phyloP scores from a whole-genome alignment of 2,888 invertebrate genomes.

The Piscicola geometra region DNA sequence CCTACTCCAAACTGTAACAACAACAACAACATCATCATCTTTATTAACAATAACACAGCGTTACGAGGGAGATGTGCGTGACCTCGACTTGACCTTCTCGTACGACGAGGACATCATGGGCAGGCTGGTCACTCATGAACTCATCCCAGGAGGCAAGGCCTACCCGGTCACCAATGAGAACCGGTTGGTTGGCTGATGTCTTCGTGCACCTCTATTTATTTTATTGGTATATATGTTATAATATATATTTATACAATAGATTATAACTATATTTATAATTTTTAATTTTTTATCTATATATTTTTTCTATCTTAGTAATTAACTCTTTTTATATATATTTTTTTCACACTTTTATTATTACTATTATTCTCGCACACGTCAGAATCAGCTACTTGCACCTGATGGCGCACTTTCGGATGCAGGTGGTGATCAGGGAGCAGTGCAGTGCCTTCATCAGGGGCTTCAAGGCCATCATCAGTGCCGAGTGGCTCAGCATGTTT shows the following conservation, averaged over 20 bases:
- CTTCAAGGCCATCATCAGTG: conserved; percentile 87
- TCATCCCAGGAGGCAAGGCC: conserved; percentile 88
- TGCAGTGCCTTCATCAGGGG: conserved; percentile 92
- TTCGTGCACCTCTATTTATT: neutral
- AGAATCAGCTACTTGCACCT: conserved; percentile 95
- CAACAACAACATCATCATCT: neutral
- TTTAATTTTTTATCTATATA: neutral
- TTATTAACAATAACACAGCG: conserved; percentile 48
- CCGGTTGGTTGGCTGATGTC: conserved; percentile 63
- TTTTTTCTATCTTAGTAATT: neutral
- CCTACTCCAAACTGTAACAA: too few relatives aligned
- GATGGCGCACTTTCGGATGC: conserved; percentile 91
- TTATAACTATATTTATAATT: neutral
- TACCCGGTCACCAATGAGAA: conserved; percentile 92
- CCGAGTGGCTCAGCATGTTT: conserved; percentile 88
- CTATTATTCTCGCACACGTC: conserved; percentile 37
- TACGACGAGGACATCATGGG: conserved; percentile 92
- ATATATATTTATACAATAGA: too few relatives aligned
- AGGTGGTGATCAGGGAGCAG: conserved; percentile 93
- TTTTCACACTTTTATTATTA: neutral
- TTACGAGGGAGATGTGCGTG: conserved; percentile 75
- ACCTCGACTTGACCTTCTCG: conserved; percentile 90
- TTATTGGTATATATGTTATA: too few relatives aligned
- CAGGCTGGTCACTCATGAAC: conserved; percentile 84
- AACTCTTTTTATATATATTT: neutral